A percentile compares a stretch with the other conserved stretches of the same genome.
phyloP scores from a whole-genome alignment of 2,113 vertebrate genomes.

The Microtus richardsoni region DNA sequence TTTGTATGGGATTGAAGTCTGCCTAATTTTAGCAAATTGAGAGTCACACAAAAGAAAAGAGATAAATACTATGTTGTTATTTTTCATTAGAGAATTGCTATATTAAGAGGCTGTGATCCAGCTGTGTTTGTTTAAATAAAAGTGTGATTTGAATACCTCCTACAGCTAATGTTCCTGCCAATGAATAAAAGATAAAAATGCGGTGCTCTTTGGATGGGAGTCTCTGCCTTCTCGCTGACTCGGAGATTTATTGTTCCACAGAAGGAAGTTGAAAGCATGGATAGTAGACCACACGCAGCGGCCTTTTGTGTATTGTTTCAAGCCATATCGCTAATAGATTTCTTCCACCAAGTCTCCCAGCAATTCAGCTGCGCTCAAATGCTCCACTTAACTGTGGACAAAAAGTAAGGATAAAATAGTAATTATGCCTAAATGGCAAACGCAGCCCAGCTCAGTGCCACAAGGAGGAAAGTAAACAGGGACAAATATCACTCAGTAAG shows the following conservation, averaged over 20 bases:
- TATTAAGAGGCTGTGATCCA: constrained; percentile 92
- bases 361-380: constrained; percentile 90
- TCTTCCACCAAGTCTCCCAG: constrained; percentile 89
- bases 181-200: constrained; percentile 92
- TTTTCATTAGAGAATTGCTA: constrained; percentile 93
- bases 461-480: constrained; percentile 85
- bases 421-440: constrained; percentile 87
- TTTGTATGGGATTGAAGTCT: constrained; percentile 90
- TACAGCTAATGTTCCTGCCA: constrained; percentile 91
- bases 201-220: constrained; percentile 84
- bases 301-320: constrained; percentile 91
- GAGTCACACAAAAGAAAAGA: constrained; percentile 92
- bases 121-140: constrained; percentile 95
- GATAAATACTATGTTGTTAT: constrained; percentile 92
- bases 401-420: constrained; percentile 89
- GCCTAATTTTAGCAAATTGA: constrained; percentile 92
- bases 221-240: constrained; percentile 89
- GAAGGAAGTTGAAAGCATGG: constrained; percentile 88
- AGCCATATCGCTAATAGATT: constrained; percentile 90
- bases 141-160: constrained; percentile 93
- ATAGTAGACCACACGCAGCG: constrained; percentile 90
- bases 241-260: constrained; percentile 91
- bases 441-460: constrained; percentile 83
- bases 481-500: constrained; percentile 80
- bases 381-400: constrained; percentile 90